Evolutionary conservation across 2,888 invertebrate genomes (phyloP).

Genomic region (Heliconius charithonia): DNA sequence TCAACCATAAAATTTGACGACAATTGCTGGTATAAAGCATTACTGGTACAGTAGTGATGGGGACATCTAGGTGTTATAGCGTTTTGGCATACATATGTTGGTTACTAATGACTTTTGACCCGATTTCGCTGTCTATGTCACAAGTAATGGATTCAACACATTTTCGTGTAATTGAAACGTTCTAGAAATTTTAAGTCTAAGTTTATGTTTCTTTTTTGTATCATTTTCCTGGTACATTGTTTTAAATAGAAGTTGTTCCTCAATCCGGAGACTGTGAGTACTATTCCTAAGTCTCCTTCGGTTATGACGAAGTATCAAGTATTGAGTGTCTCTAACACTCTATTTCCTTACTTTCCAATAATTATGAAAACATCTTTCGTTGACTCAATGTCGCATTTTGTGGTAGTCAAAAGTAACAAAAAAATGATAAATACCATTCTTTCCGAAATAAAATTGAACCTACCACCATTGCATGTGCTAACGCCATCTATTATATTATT

Average conservation of each 20-base stretch:
- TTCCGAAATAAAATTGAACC: neutral
- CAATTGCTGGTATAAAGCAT: neutral
- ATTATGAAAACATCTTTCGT: too few relatives aligned
- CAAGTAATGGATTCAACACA: neutral
- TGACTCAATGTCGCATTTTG: too few relatives aligned
- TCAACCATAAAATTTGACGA: constrained; percentile 3
- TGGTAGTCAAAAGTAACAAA: too few relatives aligned
- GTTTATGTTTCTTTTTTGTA: neutral
- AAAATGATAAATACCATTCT: too few relatives aligned
- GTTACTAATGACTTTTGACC: constrained; percentile 7
- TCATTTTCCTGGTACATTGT: neutral
- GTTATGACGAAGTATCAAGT: too few relatives aligned
- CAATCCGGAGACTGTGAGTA: neutral
- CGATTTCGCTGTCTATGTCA: neutral
- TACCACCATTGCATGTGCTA: neutral
- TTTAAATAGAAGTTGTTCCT: too few relatives aligned
- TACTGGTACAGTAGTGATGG: neutral
- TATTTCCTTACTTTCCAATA: too few relatives aligned
- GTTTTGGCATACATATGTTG: neutral
- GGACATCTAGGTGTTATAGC: neutral
- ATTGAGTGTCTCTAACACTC: too few relatives aligned
- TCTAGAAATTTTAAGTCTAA: neutral
- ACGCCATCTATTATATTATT: neutral
- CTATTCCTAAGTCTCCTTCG: neutral
- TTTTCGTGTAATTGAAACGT: neutral